Evolutionary conservation across 2,797 vertebrate genomes (phyloP).

Genomic region (Sciurus carolinensis): DNA sequence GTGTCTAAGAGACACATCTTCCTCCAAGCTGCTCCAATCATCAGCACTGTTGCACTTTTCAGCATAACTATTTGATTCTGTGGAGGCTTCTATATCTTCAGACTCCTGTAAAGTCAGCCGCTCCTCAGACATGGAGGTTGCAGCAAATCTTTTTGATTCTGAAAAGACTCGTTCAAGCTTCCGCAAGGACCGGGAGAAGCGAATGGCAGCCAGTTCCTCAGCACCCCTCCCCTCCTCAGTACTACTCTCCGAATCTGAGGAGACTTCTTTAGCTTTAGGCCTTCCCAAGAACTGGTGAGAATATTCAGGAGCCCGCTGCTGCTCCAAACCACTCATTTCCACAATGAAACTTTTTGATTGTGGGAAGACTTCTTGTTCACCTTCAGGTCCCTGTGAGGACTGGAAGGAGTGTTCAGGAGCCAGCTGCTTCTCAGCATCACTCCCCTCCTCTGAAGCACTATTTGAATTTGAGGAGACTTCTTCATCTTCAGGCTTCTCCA

Average conservation of each 20-base stretch:
- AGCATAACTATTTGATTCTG: neutral
- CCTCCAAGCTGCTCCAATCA: neutral
- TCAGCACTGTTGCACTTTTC: constrained; percentile 1
- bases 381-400: neutral
- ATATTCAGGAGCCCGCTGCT: neutral
- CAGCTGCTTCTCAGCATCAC: neutral
- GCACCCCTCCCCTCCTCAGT: neutral
- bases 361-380: neutral
- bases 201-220: neutral
- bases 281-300: too few species aligned
- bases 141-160: neutral
- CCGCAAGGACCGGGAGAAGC: neutral
- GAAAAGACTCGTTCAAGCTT: neutral
- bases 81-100: neutral
- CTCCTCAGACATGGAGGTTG: neutral
- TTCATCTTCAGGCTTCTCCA: neutral
- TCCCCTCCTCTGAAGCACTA: neutral
- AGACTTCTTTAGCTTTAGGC: neutral
- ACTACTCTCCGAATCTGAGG: neutral
- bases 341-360: neutral
- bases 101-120: neutral
- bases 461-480: neutral
- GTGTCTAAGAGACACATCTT: neutral
- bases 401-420: neutral
- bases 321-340: neutral